Evolutionary conservation across 2,888 invertebrate genomes (phyloP).

Genomic region (Drosophila planitibia): DNA sequence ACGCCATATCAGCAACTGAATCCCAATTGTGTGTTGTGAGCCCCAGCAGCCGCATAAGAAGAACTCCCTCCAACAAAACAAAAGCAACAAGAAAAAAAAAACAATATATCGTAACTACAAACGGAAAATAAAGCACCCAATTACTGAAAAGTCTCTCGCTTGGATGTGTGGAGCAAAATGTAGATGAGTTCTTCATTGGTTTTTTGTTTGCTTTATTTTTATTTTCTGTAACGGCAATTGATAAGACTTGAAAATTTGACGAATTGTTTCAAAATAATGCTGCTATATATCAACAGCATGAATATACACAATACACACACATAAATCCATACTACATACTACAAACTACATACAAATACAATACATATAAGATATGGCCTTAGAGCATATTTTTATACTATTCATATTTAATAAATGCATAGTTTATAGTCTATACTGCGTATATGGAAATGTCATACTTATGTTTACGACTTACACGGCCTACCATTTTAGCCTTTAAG

Average conservation of each 20-base stretch:
- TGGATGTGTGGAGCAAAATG: not conserved
- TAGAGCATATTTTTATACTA: slow-evolving; percentile 77
- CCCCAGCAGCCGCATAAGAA: slow-evolving; percentile 14
- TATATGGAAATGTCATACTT: slow-evolving; percentile 69
- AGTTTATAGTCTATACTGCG: slow-evolving; percentile 62
- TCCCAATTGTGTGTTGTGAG: slow-evolving; percentile 82
- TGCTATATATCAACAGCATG: slow-evolving; percentile 21
- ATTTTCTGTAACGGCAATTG: slow-evolving; percentile 64
- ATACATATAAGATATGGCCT: slow-evolving; percentile 59
- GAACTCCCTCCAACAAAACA: slow-evolving; percentile 60
- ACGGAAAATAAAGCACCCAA: slow-evolving; percentile 44
- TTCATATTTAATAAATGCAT: slow-evolving; percentile 72
- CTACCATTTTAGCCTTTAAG: slow-evolving; percentile 56
- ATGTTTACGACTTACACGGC: slow-evolving; percentile 65
- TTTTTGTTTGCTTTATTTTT: slow-evolving; percentile 3
- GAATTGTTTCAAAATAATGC: slow-evolving; percentile 57
- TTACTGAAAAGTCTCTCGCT: slow-evolving; percentile 25
- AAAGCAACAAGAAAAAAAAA: slow-evolving; percentile 5
- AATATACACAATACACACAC: slow-evolving; percentile 48
- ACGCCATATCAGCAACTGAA: slow-evolving; percentile 84
- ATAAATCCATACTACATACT: not conserved
- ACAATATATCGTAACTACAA: slow-evolving; percentile 16
- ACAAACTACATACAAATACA: not conserved
- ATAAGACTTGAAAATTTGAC: slow-evolving; percentile 78
- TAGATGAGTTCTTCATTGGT: slow-evolving; percentile 25